phyloP scores from a whole-genome alignment of 2,888 invertebrate species.

The Cyrtodaria siliqua region DNA sequence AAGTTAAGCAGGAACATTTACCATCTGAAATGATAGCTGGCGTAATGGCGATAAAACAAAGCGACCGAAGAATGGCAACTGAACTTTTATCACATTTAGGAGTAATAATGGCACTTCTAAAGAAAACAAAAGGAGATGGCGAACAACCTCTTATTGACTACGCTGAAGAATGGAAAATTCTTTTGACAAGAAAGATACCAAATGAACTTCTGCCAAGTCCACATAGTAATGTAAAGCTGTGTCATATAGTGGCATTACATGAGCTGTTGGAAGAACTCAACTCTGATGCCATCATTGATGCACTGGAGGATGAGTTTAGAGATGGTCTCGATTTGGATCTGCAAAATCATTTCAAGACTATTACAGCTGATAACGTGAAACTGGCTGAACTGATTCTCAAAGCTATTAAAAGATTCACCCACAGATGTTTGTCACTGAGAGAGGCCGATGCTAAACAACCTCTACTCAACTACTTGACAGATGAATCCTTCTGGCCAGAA shows the following conservation, averaged over 20 bases:
- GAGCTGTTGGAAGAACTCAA: constrained; percentile 62
- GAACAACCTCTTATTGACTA: constrained; percentile 55
- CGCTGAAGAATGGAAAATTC: constrained; percentile 46
- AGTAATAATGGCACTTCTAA: constrained; percentile 61
- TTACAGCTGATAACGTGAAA: constrained; percentile 10
- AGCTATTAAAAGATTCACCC: constrained; percentile 58
- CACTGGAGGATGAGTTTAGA: constrained; percentile 49
- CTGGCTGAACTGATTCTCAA: constrained; percentile 35
- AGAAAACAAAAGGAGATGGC: constrained; percentile 57
- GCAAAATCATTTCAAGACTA: constrained; percentile 18
- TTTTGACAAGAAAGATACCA: constrained; percentile 39
- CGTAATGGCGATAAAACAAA: constrained; percentile 36
- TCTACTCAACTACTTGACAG: constrained; percentile 49
- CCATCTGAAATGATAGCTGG: constrained; percentile 38
- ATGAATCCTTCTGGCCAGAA: constrained; percentile 62
- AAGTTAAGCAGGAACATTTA: constrained; percentile 47
- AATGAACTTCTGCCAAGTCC: constrained; percentile 53
- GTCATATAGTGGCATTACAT: constrained; percentile 62
- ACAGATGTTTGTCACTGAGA: constrained; percentile 57
- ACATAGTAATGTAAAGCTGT: constrained; percentile 43
- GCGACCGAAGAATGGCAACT: constrained; percentile 33
- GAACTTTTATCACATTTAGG: constrained; percentile 59
- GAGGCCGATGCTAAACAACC: constrained; percentile 32
- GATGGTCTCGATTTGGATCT: constrained; percentile 35
- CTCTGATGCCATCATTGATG: constrained; percentile 57